Base-by-base conservation (phyloP, 2,888 invertebrate species). In the Belgica antarctica region DNA sequence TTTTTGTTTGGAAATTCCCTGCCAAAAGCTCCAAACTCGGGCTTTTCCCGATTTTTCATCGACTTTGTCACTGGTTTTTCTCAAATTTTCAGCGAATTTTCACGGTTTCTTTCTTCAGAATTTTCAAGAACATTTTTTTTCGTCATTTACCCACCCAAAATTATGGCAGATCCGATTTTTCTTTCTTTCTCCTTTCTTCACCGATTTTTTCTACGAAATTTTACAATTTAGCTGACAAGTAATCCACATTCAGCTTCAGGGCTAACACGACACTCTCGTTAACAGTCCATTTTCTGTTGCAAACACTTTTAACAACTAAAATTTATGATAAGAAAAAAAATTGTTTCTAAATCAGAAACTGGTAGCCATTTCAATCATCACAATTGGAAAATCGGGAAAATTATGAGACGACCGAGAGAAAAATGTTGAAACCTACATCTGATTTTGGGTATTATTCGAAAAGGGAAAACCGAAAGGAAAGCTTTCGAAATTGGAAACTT, bases 321-420 rank as follows among this genome's bases (percentile, higher is more conserved):
- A 59, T n/a, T 59, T 59, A 22, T 52, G 52, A 52, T 52, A 52
- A 17, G 22, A 59, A 22, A 59, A 59, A 59, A 59, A 19, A 27
- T 59, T 10, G 12, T 59, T 59, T 27, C 12, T 47, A 65, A 65
- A 47, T 46, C 46, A 46, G 47, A 65, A 68, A 61, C 70, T 61
- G 70, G 70, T 61, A 70, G 70, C 70, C 70, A 70, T 70, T 70
- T 70, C 70, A 61, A 61, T 61, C 70, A 70, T 70, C 70, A 70
- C 70, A 70, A 61, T 47, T 70, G 70, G 61, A 70, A 70, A 70
- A 70, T 70, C 46, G 70, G 70, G 46, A 70, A 70, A 70, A 61
- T 41, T 70, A 70, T 70, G 70, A 61, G 61, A 61, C 25, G 36
- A 70, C 17, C 5, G 27, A 24, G n/a, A 68, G 57, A 41, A 70